Base-by-base conservation (phyloP, 2,888 invertebrate species). In the Heliconius erato region DNA sequence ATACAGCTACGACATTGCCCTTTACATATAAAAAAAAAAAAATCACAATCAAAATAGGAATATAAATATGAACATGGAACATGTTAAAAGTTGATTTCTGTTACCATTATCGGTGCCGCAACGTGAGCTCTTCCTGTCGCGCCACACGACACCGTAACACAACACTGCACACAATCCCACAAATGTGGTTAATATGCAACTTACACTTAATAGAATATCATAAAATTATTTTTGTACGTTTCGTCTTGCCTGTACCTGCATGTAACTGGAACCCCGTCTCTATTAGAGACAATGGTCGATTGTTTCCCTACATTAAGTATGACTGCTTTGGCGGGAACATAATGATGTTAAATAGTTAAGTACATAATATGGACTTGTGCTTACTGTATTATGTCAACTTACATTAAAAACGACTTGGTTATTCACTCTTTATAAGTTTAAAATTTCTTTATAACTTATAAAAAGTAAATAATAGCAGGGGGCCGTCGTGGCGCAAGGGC, bases 101-200 rank as follows among this genome's bases (percentile, higher is more conserved):
- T 86, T 87, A 86, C 86, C 83, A 85, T 85, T 85, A 86, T 84
- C 83, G 86, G 86, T 87, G 86, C 86, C 87, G 88, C 87, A 88
- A 89, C 82, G 82, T 86, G 88, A 88, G 85, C 87, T 79, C 87
- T 88, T 89, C 88, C 88, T 88, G 88, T 85, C 82, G 84, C 76
- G 83, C 71, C 87, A 88, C 84, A 78, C 85, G 86, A 87, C 84
- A 87, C 84, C 84, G 81, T 54, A 78, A 78, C 86, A 90, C 89
- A 88, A 91, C 77, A 82, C 84, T 82, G 72, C 65, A 84, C 86
- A 88, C 86, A 88, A 85, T 83, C 88, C 91, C 87, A 91, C 91
- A 89, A 91, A 91, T 85, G 85, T 72, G 85, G 85, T 85, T 80
- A 79, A 84, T 83, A 80, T 81, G 79, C 80, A 79, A 82, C 83